Conservation (phyloP, 1,140 invertebrate species). For the Proctacanthus coquilletti region DNA sequence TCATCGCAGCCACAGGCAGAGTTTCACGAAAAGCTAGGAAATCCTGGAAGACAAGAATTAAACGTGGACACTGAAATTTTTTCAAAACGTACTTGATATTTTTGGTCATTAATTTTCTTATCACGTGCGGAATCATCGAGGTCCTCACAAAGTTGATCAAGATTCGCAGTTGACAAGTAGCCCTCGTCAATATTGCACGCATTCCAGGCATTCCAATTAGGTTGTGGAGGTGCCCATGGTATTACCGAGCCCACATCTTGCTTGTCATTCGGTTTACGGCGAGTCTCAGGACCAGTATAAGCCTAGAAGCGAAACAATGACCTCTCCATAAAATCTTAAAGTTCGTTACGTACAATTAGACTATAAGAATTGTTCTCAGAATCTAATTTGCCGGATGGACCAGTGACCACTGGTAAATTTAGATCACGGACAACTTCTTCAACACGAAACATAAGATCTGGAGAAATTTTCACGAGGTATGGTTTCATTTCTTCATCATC, state of each 20-base stretch:
- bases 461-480: constrained; percentile 60
- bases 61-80: constrained; percentile 3
- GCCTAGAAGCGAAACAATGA: too few relatives aligned
- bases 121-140: constrained; percentile 47
- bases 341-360: not conserved
- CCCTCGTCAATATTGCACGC: constrained; percentile 90
- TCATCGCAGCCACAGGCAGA: constrained; percentile 62
- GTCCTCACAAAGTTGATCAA: constrained; percentile 71
- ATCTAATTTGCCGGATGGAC: too few relatives aligned
- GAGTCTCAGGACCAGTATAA: too few relatives aligned
- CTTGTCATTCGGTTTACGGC: constrained; percentile 7
- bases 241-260: constrained; percentile 40
- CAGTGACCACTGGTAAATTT: constrained; percentile 32
- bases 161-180: constrained; percentile 56
- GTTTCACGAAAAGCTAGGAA: constrained; percentile 43
- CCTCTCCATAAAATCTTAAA: too few relatives aligned
- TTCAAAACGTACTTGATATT: constrained; percentile 9
- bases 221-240: constrained; percentile 85
- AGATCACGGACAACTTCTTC: constrained; percentile 45
- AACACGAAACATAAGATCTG: constrained; percentile 48
- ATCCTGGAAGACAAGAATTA: constrained; percentile 13
- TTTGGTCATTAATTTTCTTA: constrained; percentile 19
- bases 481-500: constrained; percentile 53
- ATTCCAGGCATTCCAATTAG: constrained; percentile 95
- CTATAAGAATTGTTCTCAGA: not conserved